Evolutionary conservation across 2,888 invertebrate species (phyloP).

Genomic region (Pollenia angustigena): DNA sequence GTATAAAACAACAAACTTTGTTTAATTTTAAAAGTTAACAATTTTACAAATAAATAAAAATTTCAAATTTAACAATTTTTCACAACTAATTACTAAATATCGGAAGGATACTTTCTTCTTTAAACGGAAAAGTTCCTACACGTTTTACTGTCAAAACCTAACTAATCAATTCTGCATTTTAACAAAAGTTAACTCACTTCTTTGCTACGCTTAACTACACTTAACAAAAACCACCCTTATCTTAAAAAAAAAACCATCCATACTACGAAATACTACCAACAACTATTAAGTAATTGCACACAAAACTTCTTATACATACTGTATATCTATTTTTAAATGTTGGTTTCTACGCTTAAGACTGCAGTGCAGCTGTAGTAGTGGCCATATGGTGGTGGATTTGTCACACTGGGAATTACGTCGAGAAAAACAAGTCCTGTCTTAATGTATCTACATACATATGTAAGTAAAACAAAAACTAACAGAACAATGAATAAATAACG

Average conservation of each 20-base stretch:
- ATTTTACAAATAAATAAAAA: slow-evolving; percentile 71
- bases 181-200: slow-evolving; percentile 67
- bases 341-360: neutral
- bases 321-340: neutral
- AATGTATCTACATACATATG: neutral
- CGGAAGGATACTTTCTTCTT: slow-evolving; percentile 71
- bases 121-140: slow-evolving; percentile 77
- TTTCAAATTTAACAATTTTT: slow-evolving; percentile 62
- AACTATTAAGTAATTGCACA: neutral
- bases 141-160: slow-evolving; percentile 80
- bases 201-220: slow-evolving; percentile 23
- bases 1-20: slow-evolving; percentile 33
- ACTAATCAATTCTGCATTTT: slow-evolving; percentile 75
- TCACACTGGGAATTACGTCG: slow-evolving; percentile 35
- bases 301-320: neutral
- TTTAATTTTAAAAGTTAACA: slow-evolving; percentile 68
- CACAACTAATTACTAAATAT: slow-evolving; percentile 66
- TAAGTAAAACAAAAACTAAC: neutral
- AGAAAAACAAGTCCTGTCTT: slow-evolving; percentile 53
- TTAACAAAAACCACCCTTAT: slow-evolving; percentile 54
- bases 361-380: slow-evolving; percentile 46
- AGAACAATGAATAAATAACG: slow-evolving; percentile 54
- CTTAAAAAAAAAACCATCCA: too few species aligned
- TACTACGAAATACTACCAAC: neutral
- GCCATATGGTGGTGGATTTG: slow-evolving; percentile 66